Percentiles rank a stretch among this genome's conserved stretches.
Conservation (phyloP, 2,113 vertebrate genomes). For the Hiodon tergisus region DNA sequence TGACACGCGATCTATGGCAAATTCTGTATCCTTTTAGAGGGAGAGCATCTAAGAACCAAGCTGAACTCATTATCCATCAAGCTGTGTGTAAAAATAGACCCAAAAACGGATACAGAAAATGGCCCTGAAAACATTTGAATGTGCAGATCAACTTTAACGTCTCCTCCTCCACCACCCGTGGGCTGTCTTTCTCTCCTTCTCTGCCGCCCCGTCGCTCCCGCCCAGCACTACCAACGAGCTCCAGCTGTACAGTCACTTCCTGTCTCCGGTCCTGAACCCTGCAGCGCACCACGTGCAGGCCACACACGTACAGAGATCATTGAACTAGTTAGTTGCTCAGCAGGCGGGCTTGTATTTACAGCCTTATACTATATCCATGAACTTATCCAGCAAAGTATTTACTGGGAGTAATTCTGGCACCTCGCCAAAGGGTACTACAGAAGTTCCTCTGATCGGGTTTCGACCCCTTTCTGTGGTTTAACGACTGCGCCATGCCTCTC, state of each 20-base stretch:
- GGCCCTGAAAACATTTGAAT: conserved; percentile 13
- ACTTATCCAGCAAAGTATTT: no score
- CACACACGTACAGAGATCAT: no score
- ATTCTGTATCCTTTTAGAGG: neutral
- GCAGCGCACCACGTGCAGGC: no score
- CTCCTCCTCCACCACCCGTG: neutral
- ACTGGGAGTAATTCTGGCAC: no score
- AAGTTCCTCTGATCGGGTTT: no score
- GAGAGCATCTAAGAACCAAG: conserved; percentile 2
- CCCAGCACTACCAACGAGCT: neutral
- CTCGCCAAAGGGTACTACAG: no score
- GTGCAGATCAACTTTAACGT: conserved; percentile 13
- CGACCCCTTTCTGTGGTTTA: no score
- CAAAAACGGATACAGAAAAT: conserved; percentile 1
- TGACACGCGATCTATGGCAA: neutral
- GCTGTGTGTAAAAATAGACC: conserved; percentile 19
- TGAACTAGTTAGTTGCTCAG: no score
- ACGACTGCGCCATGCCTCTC: no score
- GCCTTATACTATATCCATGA: no score
- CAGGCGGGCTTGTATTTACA: no score
- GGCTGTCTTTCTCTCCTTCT: conserved; percentile 19
- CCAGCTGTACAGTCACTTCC: neutral
- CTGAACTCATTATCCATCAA: conserved; percentile 12
- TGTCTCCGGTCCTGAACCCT: no score
- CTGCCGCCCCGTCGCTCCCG: conserved; percentile 28